These are phyloP conservation scores for Perodicticus potto DNA, from an alignment of 2,797 vertebrate genomes.

Conservation along the genomic window DNA sequence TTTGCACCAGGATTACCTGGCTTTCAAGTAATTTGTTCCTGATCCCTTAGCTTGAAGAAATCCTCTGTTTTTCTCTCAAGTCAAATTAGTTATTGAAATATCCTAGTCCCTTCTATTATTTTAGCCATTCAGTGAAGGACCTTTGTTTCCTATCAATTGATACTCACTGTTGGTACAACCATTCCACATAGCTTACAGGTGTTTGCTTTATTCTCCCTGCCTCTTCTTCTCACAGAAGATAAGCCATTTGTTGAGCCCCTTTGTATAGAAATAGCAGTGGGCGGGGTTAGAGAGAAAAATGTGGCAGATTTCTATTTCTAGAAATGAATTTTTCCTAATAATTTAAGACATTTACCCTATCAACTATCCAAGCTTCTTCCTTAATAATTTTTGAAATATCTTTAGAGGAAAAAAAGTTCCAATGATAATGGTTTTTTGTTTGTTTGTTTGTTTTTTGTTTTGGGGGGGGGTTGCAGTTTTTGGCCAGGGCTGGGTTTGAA, in stretches of 20 bases:
- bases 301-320: neutral
- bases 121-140: neutral
- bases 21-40: neutral
- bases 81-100: neutral
- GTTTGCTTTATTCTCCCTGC: neutral
- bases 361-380: neutral
- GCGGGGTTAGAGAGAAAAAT: neutral
- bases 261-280: neutral
- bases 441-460: too few relatives aligned
- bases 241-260: neutral
- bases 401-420: neutral
- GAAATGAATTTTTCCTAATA: neutral
- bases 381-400: slow-evolving; percentile 3
- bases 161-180: accelerated
- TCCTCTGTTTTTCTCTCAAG: neutral
- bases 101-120: neutral
- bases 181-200: neutral
- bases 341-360: neutral
- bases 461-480: too few relatives aligned
- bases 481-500: too few relatives aligned
- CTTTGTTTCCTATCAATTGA: neutral
- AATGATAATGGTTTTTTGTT: neutral
- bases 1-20: neutral
- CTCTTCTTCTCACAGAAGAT: neutral
- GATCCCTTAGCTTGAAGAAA: neutral